Percentiles rank a stretch among this genome's conserved stretches.
These are phyloP conservation scores for Orgyia antiqua DNA, from an alignment of 2,888 invertebrate genomes.

Conservation along the genomic window DNA sequence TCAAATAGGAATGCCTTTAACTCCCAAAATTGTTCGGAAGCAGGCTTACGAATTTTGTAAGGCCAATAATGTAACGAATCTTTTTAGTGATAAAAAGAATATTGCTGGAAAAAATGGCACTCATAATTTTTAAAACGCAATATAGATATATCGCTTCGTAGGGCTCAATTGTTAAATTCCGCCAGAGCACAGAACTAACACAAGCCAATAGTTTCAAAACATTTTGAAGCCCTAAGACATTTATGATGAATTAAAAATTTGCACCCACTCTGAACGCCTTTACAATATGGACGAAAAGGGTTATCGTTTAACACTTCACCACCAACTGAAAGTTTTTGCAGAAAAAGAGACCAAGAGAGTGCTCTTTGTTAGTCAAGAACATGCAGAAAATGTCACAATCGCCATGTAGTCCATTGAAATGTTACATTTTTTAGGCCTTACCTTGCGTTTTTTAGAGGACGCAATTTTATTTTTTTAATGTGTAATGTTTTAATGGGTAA, in stretches of 20 bases:
- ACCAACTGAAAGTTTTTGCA: conserved; percentile 10
- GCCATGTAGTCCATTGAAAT: no score
- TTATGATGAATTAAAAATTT: conserved; percentile 13
- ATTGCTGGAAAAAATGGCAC: conserved; percentile 10
- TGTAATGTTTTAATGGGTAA: no score
- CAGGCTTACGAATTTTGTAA: conserved; percentile 15
- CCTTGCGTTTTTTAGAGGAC: no score
- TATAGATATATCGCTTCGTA: conserved; percentile 7
- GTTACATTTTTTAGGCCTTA: no score
- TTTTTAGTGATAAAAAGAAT: conserved; percentile 5
- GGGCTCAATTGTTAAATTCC: conserved; percentile 13
- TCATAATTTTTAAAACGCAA: conserved; percentile 9
- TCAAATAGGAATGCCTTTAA: conserved; percentile 13
- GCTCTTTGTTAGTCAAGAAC: not conserved
- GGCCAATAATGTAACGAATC: conserved; percentile 8
- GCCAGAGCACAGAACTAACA: conserved; percentile 15
- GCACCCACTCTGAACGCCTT: conserved; percentile 6
- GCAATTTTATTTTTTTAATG: no score
- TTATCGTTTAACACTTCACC: conserved; percentile 12
- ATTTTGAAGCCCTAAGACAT: conserved; percentile 13
- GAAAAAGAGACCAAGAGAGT: not conserved
- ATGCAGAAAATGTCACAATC: conserved; percentile 1
- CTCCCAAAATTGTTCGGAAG: conserved; percentile 12
- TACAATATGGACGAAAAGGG: conserved; percentile 15
- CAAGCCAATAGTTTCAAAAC: conserved; percentile 8